phyloP scores from a whole-genome alignment of 2,797 vertebrate species.

The Selene dorsalis region DNA sequence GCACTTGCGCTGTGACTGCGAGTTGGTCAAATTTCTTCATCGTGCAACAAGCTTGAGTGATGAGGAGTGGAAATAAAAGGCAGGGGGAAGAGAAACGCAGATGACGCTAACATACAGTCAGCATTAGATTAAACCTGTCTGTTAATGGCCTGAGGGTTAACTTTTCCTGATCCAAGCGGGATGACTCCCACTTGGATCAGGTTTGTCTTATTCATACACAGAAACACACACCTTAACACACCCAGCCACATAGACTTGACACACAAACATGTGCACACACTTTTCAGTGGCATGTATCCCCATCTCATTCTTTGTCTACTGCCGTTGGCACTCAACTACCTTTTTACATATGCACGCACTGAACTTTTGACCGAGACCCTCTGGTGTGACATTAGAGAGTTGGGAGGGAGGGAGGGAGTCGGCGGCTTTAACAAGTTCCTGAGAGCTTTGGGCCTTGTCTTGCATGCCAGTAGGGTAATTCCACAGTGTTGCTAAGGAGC shows the following conservation, averaged over 20 bases:
- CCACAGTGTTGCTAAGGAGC: slow-evolving; percentile 90
- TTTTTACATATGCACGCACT: slow-evolving; percentile 94
- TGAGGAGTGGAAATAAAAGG: slow-evolving; percentile 7
- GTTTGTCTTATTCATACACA: not conserved
- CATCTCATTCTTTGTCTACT: slow-evolving; percentile 86
- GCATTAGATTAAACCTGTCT: not conserved
- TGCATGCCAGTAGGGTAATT: slow-evolving; percentile 89
- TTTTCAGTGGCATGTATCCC: slow-evolving; percentile 4
- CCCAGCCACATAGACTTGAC: slow-evolving; percentile 1
- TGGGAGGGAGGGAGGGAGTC: slow-evolving; percentile 79
- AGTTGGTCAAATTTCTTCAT: slow-evolving; percentile 19
- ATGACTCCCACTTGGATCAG: slow-evolving; percentile 1
- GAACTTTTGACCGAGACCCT: slow-evolving; percentile 96
- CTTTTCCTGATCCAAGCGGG: slow-evolving; percentile 1
- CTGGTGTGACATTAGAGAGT: slow-evolving; percentile 89
- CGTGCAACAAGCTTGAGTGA: slow-evolving; percentile 4
- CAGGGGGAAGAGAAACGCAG: not conserved
- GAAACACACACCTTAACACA: not conserved
- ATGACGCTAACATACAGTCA: not conserved
- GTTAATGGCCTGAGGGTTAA: not conserved
- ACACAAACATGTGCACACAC: slow-evolving; percentile 17
- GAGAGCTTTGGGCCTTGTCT: slow-evolving; percentile 90
- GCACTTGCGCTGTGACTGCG: not conserved
- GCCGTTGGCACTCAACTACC: slow-evolving; percentile 89
- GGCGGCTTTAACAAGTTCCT: slow-evolving; percentile 96